Percentiles rank a stretch among this genome's conserved stretches.
Conservation (phyloP, 2,797 vertebrate species). For the Hydrocynus forskahlii region DNA sequence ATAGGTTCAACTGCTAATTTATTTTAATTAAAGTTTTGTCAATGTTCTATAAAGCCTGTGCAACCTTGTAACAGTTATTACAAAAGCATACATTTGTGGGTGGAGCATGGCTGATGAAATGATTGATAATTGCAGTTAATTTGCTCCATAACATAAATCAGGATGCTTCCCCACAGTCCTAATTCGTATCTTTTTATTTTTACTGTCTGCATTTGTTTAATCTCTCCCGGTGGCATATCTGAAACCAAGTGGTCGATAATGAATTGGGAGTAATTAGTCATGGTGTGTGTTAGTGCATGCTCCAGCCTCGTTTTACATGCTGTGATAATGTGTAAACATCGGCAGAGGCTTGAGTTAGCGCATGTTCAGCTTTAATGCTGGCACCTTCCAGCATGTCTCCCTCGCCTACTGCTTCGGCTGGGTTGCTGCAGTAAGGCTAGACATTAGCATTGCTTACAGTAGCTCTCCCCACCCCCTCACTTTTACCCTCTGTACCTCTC, state of each 20-base stretch:
- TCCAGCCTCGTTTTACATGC: slow-evolving; percentile 64
- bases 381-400: slow-evolving; percentile 38
- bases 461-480: slow-evolving; percentile 48
- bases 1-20: not conserved
- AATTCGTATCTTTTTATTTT: slow-evolving; percentile 36
- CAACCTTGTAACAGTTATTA: not conserved
- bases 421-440: slow-evolving; percentile 66
- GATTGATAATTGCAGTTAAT: slow-evolving; percentile 52
- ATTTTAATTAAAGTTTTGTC: not conserved
- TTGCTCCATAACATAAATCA: slow-evolving; percentile 62
- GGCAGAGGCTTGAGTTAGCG: slow-evolving; percentile 36
- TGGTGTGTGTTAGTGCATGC: slow-evolving; percentile 62
- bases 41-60: not conserved
- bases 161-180: slow-evolving; percentile 55
- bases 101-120: slow-evolving; percentile 15
- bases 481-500: slow-evolving; percentile 54
- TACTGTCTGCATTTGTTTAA: slow-evolving; percentile 38
- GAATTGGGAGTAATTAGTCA: slow-evolving; percentile 69
- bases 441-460: slow-evolving; percentile 73
- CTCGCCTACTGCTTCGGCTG: slow-evolving; percentile 67
- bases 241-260: slow-evolving; percentile 68
- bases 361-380: slow-evolving; percentile 60
- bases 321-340: slow-evolving; percentile 66
- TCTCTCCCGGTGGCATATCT: slow-evolving; percentile 55
- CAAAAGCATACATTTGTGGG: too few species aligned